Evolutionary conservation across 1,140 invertebrate species (phyloP).

Genomic region (Drosophila sulfurigaster): DNA sequence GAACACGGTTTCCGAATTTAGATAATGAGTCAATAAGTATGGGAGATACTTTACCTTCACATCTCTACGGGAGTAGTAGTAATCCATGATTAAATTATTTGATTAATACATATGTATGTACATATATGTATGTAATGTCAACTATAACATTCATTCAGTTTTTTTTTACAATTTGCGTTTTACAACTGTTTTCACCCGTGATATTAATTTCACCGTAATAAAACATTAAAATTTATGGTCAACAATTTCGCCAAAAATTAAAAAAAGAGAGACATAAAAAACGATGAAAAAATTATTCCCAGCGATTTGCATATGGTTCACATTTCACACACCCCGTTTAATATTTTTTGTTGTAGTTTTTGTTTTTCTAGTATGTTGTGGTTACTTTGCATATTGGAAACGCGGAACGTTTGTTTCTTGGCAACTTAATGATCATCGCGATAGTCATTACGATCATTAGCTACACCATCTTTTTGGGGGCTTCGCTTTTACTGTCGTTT

Average conservation of each 20-base stretch:
- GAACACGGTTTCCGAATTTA: background rate
- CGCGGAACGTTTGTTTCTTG: constrained; percentile 53
- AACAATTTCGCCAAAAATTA: constrained; percentile 58
- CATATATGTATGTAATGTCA: background rate
- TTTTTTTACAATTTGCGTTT: constrained; percentile 40
- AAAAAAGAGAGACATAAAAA: constrained; percentile 12
- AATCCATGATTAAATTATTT: constrained; percentile 69
- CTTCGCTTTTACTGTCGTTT: constrained; percentile 79
- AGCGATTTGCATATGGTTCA: constrained; percentile 74
- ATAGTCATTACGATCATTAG: constrained; percentile 34
- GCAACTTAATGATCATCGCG: constrained; percentile 62
- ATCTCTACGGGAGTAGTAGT: constrained; percentile 68
- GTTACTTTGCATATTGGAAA: constrained; percentile 79
- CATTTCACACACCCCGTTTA: constrained; percentile 81
- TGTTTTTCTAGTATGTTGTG: constrained; percentile 52
- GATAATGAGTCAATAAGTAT: background rate
- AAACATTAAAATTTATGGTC: constrained; percentile 73
- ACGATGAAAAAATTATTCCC: constrained; percentile 47
- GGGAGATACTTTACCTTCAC: constrained; percentile 59
- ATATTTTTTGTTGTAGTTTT: constrained; percentile 55
- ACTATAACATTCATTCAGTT: constrained; percentile 17
- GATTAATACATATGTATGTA: constrained; percentile 24
- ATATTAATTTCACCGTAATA: constrained; percentile 74
- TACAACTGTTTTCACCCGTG: constrained; percentile 65
- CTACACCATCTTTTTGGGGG: constrained; percentile 39